Percentiles rank a stretch among this genome's conserved stretches.
phyloP scores from a whole-genome alignment of 2,797 vertebrate species.

The Gobionotothen gibberifrons region DNA sequence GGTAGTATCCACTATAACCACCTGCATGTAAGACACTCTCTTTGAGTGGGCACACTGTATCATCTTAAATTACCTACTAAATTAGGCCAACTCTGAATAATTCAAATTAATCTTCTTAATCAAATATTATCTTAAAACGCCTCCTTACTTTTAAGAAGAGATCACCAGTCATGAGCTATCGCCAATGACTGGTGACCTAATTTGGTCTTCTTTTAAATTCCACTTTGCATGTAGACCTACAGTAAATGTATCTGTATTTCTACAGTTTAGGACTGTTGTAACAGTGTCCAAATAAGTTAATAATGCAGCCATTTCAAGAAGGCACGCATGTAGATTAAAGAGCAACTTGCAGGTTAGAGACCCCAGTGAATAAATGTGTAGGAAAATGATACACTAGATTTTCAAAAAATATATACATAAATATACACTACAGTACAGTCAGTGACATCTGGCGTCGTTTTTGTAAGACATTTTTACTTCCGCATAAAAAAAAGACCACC shows the following conservation, averaged over 20 bases:
- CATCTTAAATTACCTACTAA: slow-evolving; percentile 37
- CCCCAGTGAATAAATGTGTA: too few relatives aligned
- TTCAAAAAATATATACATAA: too few relatives aligned
- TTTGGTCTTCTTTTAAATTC: slow-evolving; percentile 54
- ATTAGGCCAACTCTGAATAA: slow-evolving; percentile 63
- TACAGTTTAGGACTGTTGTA: too few relatives aligned
- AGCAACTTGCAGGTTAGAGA: too few relatives aligned
- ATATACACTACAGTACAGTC: too few relatives aligned
- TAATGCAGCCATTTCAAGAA: not conserved
- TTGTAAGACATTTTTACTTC: too few relatives aligned
- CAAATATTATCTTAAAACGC: slow-evolving; percentile 63
- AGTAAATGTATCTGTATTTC: slow-evolving; percentile 11
- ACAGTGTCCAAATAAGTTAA: not conserved
- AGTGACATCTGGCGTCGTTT: too few relatives aligned
- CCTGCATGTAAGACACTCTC: slow-evolving; percentile 9
- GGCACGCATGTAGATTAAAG: not conserved
- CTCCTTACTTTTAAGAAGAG: slow-evolving; percentile 66
- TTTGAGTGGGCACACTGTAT: slow-evolving; percentile 1
- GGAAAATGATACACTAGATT: too few relatives aligned
- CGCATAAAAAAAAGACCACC: too few relatives aligned
- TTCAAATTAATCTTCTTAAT: slow-evolving; percentile 76
- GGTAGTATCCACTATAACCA: not conserved
- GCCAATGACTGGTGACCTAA: slow-evolving; percentile 66
- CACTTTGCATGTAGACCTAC: slow-evolving; percentile 44
- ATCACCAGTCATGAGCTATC: slow-evolving; percentile 47